phyloP scores from a whole-genome alignment of 2,113 vertebrate species.

The Actenoides lindsayi region DNA sequence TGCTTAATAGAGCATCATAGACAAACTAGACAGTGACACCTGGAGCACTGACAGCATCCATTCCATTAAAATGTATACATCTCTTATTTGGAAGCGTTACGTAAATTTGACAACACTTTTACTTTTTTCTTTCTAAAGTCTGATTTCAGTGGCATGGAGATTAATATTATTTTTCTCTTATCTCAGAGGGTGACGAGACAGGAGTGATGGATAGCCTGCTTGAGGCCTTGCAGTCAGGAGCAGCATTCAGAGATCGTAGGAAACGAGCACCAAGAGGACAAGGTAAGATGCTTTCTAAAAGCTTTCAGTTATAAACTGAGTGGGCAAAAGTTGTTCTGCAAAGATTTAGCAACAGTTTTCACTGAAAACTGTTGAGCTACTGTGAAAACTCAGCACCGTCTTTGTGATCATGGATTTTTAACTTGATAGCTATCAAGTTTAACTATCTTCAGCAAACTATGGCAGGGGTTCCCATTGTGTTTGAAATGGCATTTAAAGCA shows the following conservation, averaged over 20 bases:
- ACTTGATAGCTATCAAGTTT: background rate
- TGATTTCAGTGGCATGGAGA: constrained; percentile 46
- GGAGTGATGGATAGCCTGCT: constrained; percentile 99
- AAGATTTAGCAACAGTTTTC: background rate
- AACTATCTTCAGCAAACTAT: background rate
- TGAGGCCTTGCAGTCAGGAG: constrained; percentile 96
- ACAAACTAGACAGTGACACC: constrained; percentile 21
- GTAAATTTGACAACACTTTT: constrained; percentile 31
- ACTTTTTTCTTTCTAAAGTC: background rate
- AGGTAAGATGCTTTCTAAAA: constrained; percentile 49
- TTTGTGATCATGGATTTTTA: background rate
- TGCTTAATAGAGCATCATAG: constrained; percentile 57
- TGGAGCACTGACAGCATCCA: constrained; percentile 44
- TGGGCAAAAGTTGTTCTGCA: rapidly evolving
- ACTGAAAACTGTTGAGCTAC: background rate
- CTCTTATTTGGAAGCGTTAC: constrained; percentile 10
- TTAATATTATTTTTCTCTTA: constrained; percentile 52
- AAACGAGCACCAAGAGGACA: constrained; percentile 89
- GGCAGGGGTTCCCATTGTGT: background rate
- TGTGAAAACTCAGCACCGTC: background rate
- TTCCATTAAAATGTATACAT: background rate
- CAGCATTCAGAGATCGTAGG: constrained; percentile 95
- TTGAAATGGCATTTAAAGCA: background rate
- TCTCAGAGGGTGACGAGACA: constrained; percentile 94
- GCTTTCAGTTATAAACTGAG: rapidly evolving